These are phyloP conservation scores for Epinotia nisella DNA, from an alignment of 2,888 invertebrate species.

Conservation along the genomic window DNA sequence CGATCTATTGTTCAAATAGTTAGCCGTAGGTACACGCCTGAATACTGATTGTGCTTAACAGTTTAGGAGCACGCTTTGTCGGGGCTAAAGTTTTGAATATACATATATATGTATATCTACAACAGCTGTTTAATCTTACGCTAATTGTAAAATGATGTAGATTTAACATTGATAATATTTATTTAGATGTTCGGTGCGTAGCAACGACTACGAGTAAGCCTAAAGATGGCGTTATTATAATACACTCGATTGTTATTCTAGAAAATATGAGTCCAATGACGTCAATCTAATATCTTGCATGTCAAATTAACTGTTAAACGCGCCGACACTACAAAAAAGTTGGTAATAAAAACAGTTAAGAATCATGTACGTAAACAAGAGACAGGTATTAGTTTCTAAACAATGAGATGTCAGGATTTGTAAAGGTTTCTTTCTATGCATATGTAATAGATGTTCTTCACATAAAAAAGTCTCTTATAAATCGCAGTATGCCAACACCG, in stretches of 20 bases:
- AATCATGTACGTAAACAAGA: conserved; percentile 11
- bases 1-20: conserved; percentile 44
- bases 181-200: conserved; percentile 7
- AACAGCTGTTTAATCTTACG: conserved; percentile 42
- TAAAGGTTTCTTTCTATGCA: neutral
- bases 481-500: neutral
- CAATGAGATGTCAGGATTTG: conserved; percentile 11
- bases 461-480: neutral
- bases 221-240: too few relatives aligned
- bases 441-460: neutral
- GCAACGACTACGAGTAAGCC: neutral
- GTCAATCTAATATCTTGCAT: conserved; percentile 6
- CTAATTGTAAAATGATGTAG: conserved; percentile 25
- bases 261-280: neutral
- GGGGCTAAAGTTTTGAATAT: conserved; percentile 2
- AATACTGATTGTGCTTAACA: conserved; percentile 22
- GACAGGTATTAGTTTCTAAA: neutral
- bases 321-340: neutral
- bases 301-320: conserved; percentile 12
- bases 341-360: conserved; percentile 4
- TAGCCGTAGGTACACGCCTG: conserved; percentile 28
- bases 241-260: neutral
- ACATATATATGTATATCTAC: conserved; percentile 6
- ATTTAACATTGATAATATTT: conserved; percentile 34
- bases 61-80: conserved; percentile 1